phyloP scores from a whole-genome alignment of 2,888 invertebrate genomes.

The Eupsilia transversa region DNA sequence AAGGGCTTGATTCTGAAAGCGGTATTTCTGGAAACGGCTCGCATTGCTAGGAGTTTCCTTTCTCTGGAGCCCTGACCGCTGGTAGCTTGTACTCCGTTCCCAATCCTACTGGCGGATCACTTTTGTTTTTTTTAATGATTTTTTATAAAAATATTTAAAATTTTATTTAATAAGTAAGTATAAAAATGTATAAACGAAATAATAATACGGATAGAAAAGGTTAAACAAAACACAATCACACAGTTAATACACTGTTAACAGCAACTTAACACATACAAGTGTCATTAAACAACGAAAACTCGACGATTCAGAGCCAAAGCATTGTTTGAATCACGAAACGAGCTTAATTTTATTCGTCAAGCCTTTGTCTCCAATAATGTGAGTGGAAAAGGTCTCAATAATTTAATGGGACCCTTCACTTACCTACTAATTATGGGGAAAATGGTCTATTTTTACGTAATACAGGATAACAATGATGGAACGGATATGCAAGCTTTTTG shows the following conservation, averaged over 20 bases:
- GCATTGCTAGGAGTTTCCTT: too few relatives aligned
- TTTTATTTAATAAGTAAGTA: too few relatives aligned
- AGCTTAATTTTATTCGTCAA: slow-evolving; percentile 56
- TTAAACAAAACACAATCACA: slow-evolving; percentile 3
- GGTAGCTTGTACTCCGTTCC: too few relatives aligned
- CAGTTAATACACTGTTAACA: slow-evolving; percentile 6
- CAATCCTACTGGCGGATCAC: too few relatives aligned
- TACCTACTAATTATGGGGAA: slow-evolving; percentile 42
- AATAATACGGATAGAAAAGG: too few relatives aligned
- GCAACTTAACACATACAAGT: slow-evolving; percentile 33
- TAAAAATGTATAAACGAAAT: too few relatives aligned
- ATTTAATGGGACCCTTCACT: slow-evolving; percentile 39
- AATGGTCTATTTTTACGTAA: slow-evolving; percentile 45
- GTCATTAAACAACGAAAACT: slow-evolving; percentile 32
- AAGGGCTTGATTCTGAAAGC: too few relatives aligned
- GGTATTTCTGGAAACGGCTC: too few relatives aligned
- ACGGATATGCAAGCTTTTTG: neutral
- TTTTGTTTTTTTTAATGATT: too few relatives aligned
- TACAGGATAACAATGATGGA: slow-evolving; percentile 27
- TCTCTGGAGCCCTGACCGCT: too few relatives aligned
- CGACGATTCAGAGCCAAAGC: slow-evolving; percentile 11
- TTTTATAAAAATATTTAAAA: too few relatives aligned
- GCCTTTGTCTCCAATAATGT: slow-evolving; percentile 57
- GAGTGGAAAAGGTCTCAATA: slow-evolving; percentile 36
- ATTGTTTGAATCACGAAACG: slow-evolving; percentile 61